Evolutionary conservation across 2,888 invertebrate genomes (phyloP).

Genomic region (Linnaemya tessellans): DNA sequence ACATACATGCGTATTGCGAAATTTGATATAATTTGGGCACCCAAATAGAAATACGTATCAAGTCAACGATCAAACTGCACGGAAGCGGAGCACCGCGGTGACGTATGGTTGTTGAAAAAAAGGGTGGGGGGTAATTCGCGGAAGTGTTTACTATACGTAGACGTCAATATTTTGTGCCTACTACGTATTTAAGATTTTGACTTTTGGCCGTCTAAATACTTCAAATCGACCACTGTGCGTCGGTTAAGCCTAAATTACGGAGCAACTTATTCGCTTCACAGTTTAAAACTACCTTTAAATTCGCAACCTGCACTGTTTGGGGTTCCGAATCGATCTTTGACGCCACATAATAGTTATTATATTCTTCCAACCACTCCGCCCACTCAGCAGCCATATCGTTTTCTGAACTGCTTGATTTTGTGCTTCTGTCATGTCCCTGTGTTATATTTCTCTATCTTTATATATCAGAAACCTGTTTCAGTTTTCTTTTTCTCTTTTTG

Average conservation of each 20-base stretch:
- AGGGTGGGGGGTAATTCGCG: too few relatives aligned
- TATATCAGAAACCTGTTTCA: neutral
- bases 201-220: too few relatives aligned
- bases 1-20: too few relatives aligned
- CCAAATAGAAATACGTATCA: too few relatives aligned
- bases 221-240: too few relatives aligned
- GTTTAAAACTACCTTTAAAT: slow-evolving; percentile 18
- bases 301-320: slow-evolving; percentile 9
- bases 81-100: too few relatives aligned
- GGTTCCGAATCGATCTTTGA: slow-evolving; percentile 16
- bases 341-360: slow-evolving; percentile 25
- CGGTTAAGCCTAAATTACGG: slow-evolving; percentile 14
- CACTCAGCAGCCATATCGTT: slow-evolving; percentile 38
- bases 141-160: too few relatives aligned
- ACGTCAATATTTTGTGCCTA: too few relatives aligned
- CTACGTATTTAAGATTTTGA: too few relatives aligned
- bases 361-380: slow-evolving; percentile 12
- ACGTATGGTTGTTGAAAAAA: too few relatives aligned
- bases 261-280: slow-evolving; percentile 30
- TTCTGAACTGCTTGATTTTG: neutral
- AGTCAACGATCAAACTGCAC: too few relatives aligned
- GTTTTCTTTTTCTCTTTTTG: neutral
- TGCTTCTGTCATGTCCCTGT: neutral
- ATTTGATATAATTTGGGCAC: too few relatives aligned
- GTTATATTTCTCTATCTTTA: neutral